Percentiles rank a stretch among this genome's conserved stretches.
Conservation (phyloP, 2,888 invertebrate genomes). For the Andrena minutula region DNA sequence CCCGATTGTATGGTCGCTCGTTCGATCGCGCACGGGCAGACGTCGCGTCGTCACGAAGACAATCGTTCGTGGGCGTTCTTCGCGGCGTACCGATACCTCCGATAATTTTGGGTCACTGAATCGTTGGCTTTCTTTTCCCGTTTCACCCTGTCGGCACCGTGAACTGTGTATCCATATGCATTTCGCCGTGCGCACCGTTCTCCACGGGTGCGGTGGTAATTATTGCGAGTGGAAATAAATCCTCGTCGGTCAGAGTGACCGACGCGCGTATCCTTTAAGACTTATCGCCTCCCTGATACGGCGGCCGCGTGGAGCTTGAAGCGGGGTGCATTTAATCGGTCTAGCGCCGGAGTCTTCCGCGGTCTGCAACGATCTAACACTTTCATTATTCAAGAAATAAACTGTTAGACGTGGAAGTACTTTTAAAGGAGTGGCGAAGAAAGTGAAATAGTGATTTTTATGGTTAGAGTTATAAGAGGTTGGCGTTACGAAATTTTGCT, state of each 20-base stretch:
- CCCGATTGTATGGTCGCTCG: constrained; percentile 39
- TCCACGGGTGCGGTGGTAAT: constrained; percentile 48
- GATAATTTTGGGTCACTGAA: constrained; percentile 80
- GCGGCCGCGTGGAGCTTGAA: background rate
- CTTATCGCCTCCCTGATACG: constrained; percentile 30
- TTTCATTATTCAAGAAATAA: background rate
- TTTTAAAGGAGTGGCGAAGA: too few relatives aligned
- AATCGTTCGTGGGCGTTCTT: constrained; percentile 69
- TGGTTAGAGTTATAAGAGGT: too few relatives aligned
- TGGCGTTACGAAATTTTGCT: too few relatives aligned
- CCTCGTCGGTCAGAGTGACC: constrained; percentile 32
- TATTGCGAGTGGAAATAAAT: constrained; percentile 68
- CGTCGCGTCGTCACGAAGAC: constrained; percentile 54
- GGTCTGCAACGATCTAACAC: background rate
- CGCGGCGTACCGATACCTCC: constrained; percentile 33
- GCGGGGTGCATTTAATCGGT: constrained; percentile 7
- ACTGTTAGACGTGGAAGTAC: too few relatives aligned
- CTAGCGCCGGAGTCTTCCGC: background rate
- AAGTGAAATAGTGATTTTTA: too few relatives aligned
- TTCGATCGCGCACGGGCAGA: constrained; percentile 14
- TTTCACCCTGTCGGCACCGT: constrained; percentile 25
- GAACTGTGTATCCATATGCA: constrained; percentile 8
- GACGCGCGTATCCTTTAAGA: constrained; percentile 51
- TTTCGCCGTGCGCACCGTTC: background rate
- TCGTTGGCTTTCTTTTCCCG: constrained; percentile 56